These are phyloP conservation scores for Sipha maydis DNA, from an alignment of 2,888 invertebrate genomes.

Conservation along the genomic window DNA sequence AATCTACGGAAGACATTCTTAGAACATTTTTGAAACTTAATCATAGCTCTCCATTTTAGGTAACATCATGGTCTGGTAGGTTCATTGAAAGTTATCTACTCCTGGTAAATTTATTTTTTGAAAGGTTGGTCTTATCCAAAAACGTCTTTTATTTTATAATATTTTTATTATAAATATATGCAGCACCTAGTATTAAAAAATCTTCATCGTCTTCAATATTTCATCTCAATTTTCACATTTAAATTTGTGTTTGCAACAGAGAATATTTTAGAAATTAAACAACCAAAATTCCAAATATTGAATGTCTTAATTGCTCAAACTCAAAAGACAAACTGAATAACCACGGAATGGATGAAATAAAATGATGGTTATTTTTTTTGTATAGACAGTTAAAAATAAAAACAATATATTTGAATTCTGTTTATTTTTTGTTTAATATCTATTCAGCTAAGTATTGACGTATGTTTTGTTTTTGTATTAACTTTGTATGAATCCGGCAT, in stretches of 20 bases:
- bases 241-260: background rate
- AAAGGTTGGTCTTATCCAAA: conserved; percentile 6
- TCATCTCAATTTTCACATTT: conserved; percentile 5
- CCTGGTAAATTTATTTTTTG: conserved; percentile 6
- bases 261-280: too few relatives aligned
- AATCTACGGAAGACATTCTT: too few relatives aligned
- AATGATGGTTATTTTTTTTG: background rate
- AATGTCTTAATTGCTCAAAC: background rate
- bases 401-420: conserved; percentile 13
- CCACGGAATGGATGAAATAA: background rate
- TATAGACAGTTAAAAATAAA: conserved; percentile 11
- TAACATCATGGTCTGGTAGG: too few relatives aligned
- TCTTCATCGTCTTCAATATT: conserved; percentile 4
- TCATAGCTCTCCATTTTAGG: too few relatives aligned
- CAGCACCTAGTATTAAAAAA: conserved; percentile 22
- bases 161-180: background rate
- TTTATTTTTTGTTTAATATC: conserved; percentile 1
- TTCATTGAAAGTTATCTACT: background rate
- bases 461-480: background rate
- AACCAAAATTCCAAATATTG: background rate
- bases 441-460: background rate
- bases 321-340: too few relatives aligned
- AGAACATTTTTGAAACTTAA: too few relatives aligned
- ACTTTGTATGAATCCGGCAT: too few relatives aligned
- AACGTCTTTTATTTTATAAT: conserved; percentile 2